Evolutionary conservation across 2,888 invertebrate genomes (phyloP).

Genomic region (Adelphocoris suturalis): DNA sequence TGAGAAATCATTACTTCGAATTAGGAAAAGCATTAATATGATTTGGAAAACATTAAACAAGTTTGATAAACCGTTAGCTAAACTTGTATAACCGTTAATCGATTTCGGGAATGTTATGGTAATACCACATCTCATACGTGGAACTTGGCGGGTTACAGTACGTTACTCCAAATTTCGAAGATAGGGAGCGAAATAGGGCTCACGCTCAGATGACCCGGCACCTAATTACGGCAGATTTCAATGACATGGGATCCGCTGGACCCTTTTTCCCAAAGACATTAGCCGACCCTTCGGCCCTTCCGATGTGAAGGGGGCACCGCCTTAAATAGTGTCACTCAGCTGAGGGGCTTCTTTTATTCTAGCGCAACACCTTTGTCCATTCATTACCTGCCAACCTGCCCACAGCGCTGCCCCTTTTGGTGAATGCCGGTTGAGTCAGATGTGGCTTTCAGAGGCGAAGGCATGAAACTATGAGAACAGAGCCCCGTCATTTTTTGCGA

Average conservation of each 20-base stretch:
- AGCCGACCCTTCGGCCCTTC: slow-evolving; percentile 39
- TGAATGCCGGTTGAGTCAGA: neutral
- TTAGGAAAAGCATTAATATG: too few relatives aligned
- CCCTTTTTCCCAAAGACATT: slow-evolving; percentile 68
- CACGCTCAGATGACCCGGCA: slow-evolving; percentile 50
- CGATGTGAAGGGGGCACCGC: neutral
- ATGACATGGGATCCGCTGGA: slow-evolving; percentile 58
- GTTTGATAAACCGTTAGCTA: too few relatives aligned
- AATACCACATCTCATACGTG: too few relatives aligned
- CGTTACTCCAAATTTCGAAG: slow-evolving; percentile 35
- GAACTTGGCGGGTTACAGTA: neutral
- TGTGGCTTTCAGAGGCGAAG: neutral
- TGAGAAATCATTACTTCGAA: too few relatives aligned
- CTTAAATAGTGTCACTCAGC: slow-evolving; percentile 40
- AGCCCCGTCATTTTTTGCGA: neutral
- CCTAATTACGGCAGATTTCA: slow-evolving; percentile 57
- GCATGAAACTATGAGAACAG: neutral
- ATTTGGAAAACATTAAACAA: too few relatives aligned
- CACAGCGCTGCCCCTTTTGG: neutral
- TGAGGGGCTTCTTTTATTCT: slow-evolving; percentile 38
- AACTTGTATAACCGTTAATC: too few relatives aligned
- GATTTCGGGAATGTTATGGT: too few relatives aligned
- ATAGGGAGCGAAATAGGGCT: neutral
- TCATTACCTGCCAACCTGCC: slow-evolving; percentile 8
- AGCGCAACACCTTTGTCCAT: slow-evolving; percentile 9